These are phyloP conservation scores for Lepidothrix coronata DNA, from an alignment of 2,113 vertebrate species.

Conservation along the genomic window DNA sequence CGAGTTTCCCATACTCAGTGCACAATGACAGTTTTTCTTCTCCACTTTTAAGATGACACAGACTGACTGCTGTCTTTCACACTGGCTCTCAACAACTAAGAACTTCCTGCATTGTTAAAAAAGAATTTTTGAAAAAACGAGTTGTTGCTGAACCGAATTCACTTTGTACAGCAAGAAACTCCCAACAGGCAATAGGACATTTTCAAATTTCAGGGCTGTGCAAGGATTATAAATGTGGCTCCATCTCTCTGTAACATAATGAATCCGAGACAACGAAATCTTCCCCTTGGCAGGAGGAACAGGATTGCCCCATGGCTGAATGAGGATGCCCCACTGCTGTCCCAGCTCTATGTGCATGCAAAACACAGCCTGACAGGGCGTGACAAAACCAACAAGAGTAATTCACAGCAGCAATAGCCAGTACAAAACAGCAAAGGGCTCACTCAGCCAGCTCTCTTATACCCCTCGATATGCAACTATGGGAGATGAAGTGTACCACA, in stretches of 20 bases:
- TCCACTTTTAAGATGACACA: not conserved
- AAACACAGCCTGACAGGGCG: not conserved
- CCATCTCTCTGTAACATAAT: not conserved
- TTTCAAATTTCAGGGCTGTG: not conserved
- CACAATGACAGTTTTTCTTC: not conserved
- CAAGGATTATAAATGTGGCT: not conserved
- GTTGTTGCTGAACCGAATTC: not conserved
- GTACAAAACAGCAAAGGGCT: not conserved
- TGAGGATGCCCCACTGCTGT: not conserved
- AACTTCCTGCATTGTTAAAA: not conserved
- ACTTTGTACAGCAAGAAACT: not conserved
- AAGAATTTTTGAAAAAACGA: not conserved
- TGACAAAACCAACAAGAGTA: rapidly evolving
- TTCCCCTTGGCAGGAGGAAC: not conserved
- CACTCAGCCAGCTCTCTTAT: not conserved
- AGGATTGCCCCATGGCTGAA: not conserved
- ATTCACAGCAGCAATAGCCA: not conserved
- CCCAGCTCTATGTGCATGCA: rapidly evolving
- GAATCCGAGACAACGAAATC: not conserved
- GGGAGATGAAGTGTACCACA: not conserved
- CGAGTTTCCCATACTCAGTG: not conserved
- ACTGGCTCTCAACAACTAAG: not conserved
- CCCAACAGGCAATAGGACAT: not conserved
- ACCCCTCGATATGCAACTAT: not conserved
- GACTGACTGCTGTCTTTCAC: not conserved